Percentiles rank a stretch among this genome's conserved stretches.
These are phyloP conservation scores for Zoroaster sp. DNA, from an alignment of 53 echinoderm and acorn worm species.

Conservation along the genomic window DNA sequence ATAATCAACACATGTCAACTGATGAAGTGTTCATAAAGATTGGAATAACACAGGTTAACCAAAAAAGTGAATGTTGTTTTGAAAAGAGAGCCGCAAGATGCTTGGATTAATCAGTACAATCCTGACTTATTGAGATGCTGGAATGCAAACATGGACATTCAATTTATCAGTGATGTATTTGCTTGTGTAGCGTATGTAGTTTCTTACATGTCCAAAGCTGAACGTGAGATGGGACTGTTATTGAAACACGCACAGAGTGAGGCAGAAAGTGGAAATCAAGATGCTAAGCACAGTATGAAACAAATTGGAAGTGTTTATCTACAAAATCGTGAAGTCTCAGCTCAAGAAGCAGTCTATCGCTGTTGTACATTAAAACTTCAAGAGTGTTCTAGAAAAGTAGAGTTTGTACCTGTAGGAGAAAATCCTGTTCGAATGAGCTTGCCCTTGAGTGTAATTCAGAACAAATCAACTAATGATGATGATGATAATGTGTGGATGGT, in stretches of 20 bases:
- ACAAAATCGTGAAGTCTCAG: constrained; percentile 14
- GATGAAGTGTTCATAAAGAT: constrained; percentile 30
- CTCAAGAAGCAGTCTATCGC: constrained; percentile 52
- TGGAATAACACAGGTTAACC: constrained; percentile 44
- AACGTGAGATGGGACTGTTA: constrained; percentile 68
- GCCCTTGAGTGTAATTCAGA: constrained; percentile 59
- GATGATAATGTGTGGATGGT: constrained; percentile 39
- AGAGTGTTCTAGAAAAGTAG: constrained; percentile 57
- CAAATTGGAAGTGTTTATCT: too few species aligned
- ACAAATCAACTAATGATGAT: constrained; percentile 29
- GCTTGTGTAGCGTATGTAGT: constrained; percentile 67
- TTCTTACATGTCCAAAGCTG: constrained; percentile 72
- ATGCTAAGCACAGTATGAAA: neutral
- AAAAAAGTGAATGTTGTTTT: constrained; percentile 41
- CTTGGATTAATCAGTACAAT: constrained; percentile 72
- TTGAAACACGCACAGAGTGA: neutral
- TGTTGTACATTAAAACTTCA: constrained; percentile 62
- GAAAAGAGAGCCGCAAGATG: constrained; percentile 49
- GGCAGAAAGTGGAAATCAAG: neutral
- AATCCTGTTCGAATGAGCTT: constrained; percentile 64
- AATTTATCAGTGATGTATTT: constrained; percentile 60
- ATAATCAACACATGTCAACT: constrained; percentile 10
- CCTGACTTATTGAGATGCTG: constrained; percentile 50
- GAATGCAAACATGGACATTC: constrained; percentile 79
- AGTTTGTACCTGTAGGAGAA: constrained; percentile 68